These are phyloP conservation scores for Forbesichthys agassizii DNA, from an alignment of 2,113 vertebrate species.

Conservation along the genomic window DNA sequence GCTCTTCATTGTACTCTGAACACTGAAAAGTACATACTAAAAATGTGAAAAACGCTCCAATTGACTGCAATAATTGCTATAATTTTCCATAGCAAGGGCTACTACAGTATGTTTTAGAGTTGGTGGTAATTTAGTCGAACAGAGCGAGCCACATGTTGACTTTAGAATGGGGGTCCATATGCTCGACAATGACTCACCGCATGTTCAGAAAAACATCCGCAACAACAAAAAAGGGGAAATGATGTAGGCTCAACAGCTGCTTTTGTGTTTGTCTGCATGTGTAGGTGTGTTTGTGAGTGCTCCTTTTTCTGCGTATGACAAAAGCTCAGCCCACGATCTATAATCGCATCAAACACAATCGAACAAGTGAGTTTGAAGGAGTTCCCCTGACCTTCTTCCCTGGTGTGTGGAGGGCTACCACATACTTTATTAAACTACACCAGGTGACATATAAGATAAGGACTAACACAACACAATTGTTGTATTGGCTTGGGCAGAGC, in stretches of 20 bases:
- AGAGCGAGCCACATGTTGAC: conserved; percentile 18
- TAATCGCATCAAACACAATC: background rate
- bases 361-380: background rate
- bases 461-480: background rate
- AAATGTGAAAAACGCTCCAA: background rate
- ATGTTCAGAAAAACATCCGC: background rate
- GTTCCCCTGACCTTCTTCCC: background rate
- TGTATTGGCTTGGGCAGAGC: background rate
- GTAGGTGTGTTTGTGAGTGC: conserved; percentile 9
- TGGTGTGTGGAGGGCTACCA: background rate
- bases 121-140: background rate
- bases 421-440: background rate
- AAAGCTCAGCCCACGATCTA: background rate
- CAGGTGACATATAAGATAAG: background rate
- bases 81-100: background rate
- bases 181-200: conserved; percentile 49
- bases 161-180: conserved; percentile 19
- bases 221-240: background rate
- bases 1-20: conserved; percentile 9
- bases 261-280: background rate
- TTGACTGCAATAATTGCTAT: background rate
- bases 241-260: conserved; percentile 21
- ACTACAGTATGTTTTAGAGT: background rate
- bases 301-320: background rate
- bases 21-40: conserved; percentile 3